These are phyloP conservation scores for Stichopus horrens DNA, from an alignment of 53 echinoderm and acorn worm species.

Conservation along the genomic window DNA sequence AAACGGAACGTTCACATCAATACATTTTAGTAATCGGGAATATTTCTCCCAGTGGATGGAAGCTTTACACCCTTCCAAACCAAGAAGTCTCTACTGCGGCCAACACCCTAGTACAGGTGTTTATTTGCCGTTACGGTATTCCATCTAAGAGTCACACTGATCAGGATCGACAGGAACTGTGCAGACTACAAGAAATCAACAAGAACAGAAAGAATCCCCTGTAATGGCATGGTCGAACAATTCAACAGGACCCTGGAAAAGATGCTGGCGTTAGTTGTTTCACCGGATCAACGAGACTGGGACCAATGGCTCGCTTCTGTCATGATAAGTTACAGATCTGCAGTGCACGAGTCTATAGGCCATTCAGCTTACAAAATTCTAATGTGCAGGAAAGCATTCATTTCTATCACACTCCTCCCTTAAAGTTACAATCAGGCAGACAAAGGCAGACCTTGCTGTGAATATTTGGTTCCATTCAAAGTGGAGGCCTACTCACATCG, in stretches of 20 bases:
- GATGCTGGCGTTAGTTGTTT: too few relatives aligned
- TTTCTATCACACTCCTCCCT: too few relatives aligned
- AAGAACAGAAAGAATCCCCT: background rate
- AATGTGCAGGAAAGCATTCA: too few relatives aligned
- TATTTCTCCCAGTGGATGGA: constrained; percentile 4
- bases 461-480: too few relatives aligned
- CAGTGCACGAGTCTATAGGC: too few relatives aligned
- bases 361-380: too few relatives aligned
- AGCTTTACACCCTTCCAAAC: background rate
- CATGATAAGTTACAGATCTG: too few relatives aligned
- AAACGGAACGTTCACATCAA: background rate
- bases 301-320: too few relatives aligned
- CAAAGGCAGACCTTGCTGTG: too few relatives aligned
- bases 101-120: constrained; percentile 12
- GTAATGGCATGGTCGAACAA: constrained; percentile 4
- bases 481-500: too few relatives aligned
- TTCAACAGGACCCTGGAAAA: constrained; percentile 19
- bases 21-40: constrained; percentile 12
- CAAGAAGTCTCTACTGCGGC: constrained; percentile 1
- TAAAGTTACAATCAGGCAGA: too few relatives aligned
- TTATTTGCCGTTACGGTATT: constrained; percentile 19
- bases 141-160: background rate
- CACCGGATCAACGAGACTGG: constrained; percentile 12
- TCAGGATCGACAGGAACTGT: constrained; percentile 10
- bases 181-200: background rate